Percentiles rank a stretch among this genome's conserved stretches.
Evolutionary conservation across 1,140 invertebrate species (phyloP).

Genomic region (Ips typographus): DNA sequence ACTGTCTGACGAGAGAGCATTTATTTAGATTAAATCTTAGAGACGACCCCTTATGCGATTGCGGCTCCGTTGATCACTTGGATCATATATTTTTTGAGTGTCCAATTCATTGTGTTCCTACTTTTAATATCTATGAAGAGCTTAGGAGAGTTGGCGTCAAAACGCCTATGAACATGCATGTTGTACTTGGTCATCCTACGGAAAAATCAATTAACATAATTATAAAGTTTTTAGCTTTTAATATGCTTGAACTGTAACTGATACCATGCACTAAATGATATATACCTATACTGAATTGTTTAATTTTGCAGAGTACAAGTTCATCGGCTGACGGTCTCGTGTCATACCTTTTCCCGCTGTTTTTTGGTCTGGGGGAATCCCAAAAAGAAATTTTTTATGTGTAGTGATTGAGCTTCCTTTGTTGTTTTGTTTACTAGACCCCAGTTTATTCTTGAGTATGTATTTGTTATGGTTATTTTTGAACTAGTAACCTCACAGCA

Average conservation of each 20-base stretch:
- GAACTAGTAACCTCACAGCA: too few species aligned
- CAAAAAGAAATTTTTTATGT: too few species aligned
- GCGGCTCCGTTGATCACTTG: slow-evolving; percentile 18
- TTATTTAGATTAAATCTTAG: slow-evolving; percentile 15
- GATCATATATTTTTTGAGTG: slow-evolving; percentile 32
- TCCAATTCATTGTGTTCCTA: not conserved
- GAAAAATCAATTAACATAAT: not conserved
- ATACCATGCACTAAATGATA: too few species aligned
- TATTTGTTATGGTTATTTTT: too few species aligned
- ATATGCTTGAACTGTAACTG: not conserved
- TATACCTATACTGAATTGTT: too few species aligned
- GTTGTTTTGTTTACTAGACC: too few species aligned
- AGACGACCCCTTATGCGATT: slow-evolving; percentile 26
- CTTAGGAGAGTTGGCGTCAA: not conserved
- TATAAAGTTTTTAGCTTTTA: slow-evolving; percentile 3
- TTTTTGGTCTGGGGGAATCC: too few species aligned
- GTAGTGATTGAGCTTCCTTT: too few species aligned
- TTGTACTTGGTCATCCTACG: slow-evolving; percentile 1
- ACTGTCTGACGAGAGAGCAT: slow-evolving; percentile 22
- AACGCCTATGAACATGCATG: not conserved
- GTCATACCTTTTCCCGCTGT: too few species aligned
- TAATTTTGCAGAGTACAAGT: too few species aligned
- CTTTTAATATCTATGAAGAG: not conserved
- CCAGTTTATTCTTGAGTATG: too few species aligned
- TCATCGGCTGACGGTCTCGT: too few species aligned